phyloP scores from a whole-genome alignment of 2,113 vertebrate species.

The Girardinichthys multiradiatus region DNA sequence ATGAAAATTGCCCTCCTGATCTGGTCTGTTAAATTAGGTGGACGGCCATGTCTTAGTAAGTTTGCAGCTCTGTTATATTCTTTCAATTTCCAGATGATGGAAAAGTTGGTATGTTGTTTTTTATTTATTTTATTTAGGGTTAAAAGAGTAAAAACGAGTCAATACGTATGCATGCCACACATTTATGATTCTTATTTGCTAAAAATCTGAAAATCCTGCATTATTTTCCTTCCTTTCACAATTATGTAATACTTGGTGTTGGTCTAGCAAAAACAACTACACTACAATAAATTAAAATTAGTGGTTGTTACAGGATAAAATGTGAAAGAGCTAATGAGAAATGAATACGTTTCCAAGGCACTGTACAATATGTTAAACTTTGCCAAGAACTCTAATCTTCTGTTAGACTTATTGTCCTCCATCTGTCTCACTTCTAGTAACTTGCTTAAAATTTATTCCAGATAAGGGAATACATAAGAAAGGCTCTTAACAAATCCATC shows the following conservation, averaged over 20 bases:
- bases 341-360: background rate
- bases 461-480: background rate
- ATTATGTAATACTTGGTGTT: background rate
- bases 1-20: no score
- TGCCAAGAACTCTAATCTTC: background rate
- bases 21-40: background rate
- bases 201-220: background rate
- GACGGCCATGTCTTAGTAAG: background rate
- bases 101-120: no score
- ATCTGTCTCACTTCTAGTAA: background rate
- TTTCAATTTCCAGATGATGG: background rate
- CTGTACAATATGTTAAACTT: background rate
- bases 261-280: background rate
- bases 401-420: background rate
- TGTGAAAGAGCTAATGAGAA: background rate
- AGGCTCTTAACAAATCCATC: background rate
- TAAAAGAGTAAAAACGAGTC: background rate
- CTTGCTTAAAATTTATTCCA: conserved; percentile 16
- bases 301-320: background rate
- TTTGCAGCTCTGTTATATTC: background rate
- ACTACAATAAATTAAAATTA: background rate
- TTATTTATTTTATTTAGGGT: background rate
- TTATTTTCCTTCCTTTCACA: background rate
- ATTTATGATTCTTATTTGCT: background rate
- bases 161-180: background rate